Percentiles rank a stretch among this genome's conserved stretches.
These are phyloP conservation scores for Nilaparvata lugens DNA, from an alignment of 1,140 invertebrate species.

Conservation along the genomic window DNA sequence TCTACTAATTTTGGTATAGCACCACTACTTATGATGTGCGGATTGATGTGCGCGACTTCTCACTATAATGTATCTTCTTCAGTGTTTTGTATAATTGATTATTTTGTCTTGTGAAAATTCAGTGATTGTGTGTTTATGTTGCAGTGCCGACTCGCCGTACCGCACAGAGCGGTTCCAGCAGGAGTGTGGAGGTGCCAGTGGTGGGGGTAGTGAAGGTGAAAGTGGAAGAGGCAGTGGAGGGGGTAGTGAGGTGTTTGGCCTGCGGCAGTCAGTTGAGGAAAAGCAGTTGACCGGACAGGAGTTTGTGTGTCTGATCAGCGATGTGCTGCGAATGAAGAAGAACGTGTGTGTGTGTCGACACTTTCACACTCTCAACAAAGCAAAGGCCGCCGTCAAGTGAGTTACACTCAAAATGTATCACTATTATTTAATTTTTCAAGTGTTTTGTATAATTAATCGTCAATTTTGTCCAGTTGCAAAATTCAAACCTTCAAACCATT, in stretches of 20 bases:
- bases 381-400: no score
- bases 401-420: no score
- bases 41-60: no score
- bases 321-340: conserved; percentile 85
- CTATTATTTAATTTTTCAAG: no score
- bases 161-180: conserved; percentile 20
- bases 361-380: conserved; percentile 76
- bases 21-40: no score
- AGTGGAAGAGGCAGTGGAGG: neutral
- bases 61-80: no score
- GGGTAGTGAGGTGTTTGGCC: conserved; percentile 19
- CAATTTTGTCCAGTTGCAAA: no score
- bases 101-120: no score
- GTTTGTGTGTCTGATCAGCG: conserved; percentile 82
- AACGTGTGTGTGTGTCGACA: conserved; percentile 90
- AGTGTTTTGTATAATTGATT: no score
- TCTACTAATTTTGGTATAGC: no score
- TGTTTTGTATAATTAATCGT: no score
- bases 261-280: conserved; percentile 21
- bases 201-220: neutral
- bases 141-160: conserved; percentile 22
- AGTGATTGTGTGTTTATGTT: conserved; percentile 2
- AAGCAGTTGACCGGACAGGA: conserved; percentile 41
- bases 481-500: no score
- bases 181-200: conserved; percentile 4